Evolutionary conservation across 1,140 invertebrate species (phyloP), one percentile per base, ranked within the genome.

Genomic region (Pygmarrhopalites habei): DNA sequence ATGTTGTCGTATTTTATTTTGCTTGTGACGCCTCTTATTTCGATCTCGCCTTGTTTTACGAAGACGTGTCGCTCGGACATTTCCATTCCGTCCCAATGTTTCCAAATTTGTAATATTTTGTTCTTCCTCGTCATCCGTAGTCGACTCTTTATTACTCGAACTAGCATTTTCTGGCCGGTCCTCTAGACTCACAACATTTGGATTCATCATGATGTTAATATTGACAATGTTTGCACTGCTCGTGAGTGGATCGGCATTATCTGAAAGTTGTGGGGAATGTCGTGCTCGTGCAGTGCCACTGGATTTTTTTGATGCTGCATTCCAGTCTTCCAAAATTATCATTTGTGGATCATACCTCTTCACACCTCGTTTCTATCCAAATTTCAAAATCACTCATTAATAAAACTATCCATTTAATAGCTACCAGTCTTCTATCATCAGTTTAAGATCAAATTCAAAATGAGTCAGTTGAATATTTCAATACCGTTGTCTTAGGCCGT

Each of bases 91-190:
- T 10, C 39, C 39, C 7, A 10, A 12, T 39, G 12, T 52, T 2
- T 7, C 21, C 4, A 25, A 5, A 4, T 26, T 21, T 12, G 5
- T 26, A 29, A 17, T 46, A 46, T 5, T 23, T 29, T 19, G 14
- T 5, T 52, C 21, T 2, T 56, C 53, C 23, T 56, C 53, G 2
- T 41, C 53, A 21, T 56, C 53, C 10, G 53, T 56, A 4, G 35
- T 56, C 4, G 53, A 56, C 35, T 56, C 53, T 25, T 56, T 56
- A 32, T 56, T 56, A 41, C 53, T 56, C 4, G 53, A 56, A 23
- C 53, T 56, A 15, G 29, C 10, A 32, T 55, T 55, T 3, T 35
- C 29, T 12, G 12, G 30, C 32, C 23, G 29, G 39, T 25, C 44
- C 19, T 19, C 30, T 10, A 23, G 19, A 7, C 44, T 5, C 7